Percentiles rank a stretch among this genome's conserved stretches.
phyloP scores from a whole-genome alignment of 2,888 invertebrate species.

The Anthrax anthrax region DNA sequence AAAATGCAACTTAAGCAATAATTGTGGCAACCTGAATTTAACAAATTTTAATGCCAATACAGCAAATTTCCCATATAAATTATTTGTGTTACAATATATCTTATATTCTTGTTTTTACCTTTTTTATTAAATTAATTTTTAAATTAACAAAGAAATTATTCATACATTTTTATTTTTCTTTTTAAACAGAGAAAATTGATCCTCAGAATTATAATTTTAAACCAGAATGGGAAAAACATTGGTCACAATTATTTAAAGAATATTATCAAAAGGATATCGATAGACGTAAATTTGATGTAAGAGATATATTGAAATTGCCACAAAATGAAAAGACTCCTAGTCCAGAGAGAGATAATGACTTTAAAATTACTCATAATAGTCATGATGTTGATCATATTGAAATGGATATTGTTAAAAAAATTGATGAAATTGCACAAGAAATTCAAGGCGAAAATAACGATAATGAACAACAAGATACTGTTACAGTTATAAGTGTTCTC shows the following conservation, averaged over 20 bases:
- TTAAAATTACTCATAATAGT: too few relatives aligned
- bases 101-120: too few relatives aligned
- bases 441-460: background rate
- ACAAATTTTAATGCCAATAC: too few relatives aligned
- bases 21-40: too few relatives aligned
- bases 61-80: too few relatives aligned
- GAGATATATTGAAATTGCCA: conserved; percentile 7
- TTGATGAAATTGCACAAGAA: background rate
- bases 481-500: conserved; percentile 8
- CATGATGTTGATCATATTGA: background rate
- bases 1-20: too few relatives aligned
- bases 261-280: conserved; percentile 8
- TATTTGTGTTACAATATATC: too few relatives aligned
- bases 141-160: too few relatives aligned
- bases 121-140: too few relatives aligned
- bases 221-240: conserved; percentile 10
- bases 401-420: background rate
- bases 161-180: too few relatives aligned
- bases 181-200: conserved; percentile 8
- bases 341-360: background rate
- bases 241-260: conserved; percentile 8
- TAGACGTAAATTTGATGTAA: conserved; percentile 8
- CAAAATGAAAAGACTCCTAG: conserved; percentile 8
- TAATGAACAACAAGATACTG: too few relatives aligned
- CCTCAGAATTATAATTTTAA: conserved; percentile 11